phyloP scores from a whole-genome alignment of 2,797 vertebrate genomes.

The Hemibagrus guttatus region DNA sequence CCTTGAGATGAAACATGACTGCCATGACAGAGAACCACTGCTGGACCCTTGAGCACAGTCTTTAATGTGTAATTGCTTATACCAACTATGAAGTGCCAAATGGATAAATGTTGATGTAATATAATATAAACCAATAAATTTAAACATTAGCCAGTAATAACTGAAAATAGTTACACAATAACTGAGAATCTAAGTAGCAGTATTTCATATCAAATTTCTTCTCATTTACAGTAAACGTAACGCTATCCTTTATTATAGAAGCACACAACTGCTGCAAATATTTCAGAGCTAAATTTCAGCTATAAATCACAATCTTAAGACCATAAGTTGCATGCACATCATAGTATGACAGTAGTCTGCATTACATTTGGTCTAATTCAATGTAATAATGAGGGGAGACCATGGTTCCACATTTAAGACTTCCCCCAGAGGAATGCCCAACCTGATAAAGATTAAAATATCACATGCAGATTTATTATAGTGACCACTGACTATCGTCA shows the following conservation, averaged over 20 bases:
- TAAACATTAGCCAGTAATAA: background rate
- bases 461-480: background rate
- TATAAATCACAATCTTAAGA: background rate
- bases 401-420: background rate
- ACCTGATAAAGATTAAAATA: background rate
- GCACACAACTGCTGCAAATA: background rate
- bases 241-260: background rate
- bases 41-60: background rate
- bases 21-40: background rate
- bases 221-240: background rate
- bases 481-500: background rate
- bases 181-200: too few relatives aligned
- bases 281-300: background rate
- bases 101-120: background rate
- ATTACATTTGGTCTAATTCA: background rate
- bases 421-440: background rate
- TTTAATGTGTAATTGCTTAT: background rate
- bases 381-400: background rate
- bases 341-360: background rate
- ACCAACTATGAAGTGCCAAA: background rate
- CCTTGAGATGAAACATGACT: background rate
- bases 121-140: background rate
- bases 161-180: background rate
- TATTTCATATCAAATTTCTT: background rate
- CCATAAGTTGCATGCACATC: background rate